phyloP scores from a whole-genome alignment of 2,888 invertebrate species.

The Plagodis pulveraria region DNA sequence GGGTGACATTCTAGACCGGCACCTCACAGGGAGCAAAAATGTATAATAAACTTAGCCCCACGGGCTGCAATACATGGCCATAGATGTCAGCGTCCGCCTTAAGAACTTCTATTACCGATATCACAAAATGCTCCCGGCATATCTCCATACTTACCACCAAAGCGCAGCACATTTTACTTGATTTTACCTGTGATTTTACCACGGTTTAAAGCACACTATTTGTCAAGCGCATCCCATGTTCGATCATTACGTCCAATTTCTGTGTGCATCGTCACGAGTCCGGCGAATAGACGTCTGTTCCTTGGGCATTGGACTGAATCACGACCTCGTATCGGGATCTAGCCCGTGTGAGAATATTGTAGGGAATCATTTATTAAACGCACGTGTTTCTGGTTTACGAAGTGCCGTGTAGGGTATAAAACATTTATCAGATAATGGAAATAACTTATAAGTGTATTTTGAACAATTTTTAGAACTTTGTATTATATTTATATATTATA shows the following conservation, averaged over 20 bases:
- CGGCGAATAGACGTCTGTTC: conserved; percentile 15
- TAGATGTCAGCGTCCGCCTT: too few species aligned
- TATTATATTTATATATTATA: too few species aligned
- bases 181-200: not conserved
- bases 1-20: too few species aligned
- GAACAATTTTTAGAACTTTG: too few species aligned
- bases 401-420: too few species aligned
- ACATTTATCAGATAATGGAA: too few species aligned
- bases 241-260: conserved; percentile 29
- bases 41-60: too few species aligned
- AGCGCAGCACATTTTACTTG: conserved; percentile 4
- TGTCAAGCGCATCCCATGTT: conserved; percentile 21
- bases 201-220: conserved; percentile 20
- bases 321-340: conserved; percentile 22
- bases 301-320: conserved; percentile 20
- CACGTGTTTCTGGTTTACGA: not conserved
- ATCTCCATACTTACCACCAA: conserved; percentile 4
- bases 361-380: not conserved
- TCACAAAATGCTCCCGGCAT: conserved; percentile 6
- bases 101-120: too few species aligned
- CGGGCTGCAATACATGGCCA: too few species aligned
- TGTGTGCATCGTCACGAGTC: conserved; percentile 16
- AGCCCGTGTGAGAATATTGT: conserved; percentile 22
- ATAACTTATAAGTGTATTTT: too few species aligned
- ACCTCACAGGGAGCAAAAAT: too few species aligned